These are phyloP conservation scores for Dryomyza anilis DNA, from an alignment of 2,888 invertebrate genomes.

Conservation along the genomic window DNA sequence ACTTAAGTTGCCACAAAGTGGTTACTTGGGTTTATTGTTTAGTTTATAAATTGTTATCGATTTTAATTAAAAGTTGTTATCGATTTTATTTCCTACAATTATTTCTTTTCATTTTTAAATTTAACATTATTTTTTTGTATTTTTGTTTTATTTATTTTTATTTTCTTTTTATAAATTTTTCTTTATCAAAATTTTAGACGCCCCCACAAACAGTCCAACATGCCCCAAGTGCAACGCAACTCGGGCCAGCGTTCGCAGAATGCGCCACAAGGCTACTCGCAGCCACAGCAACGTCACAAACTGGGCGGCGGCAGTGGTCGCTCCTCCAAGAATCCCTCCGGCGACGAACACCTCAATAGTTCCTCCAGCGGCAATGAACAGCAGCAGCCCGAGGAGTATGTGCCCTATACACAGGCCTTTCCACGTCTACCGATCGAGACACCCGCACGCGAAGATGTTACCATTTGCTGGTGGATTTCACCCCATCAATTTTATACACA, in stretches of 20 bases:
- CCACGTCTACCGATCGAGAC: constrained; percentile 61
- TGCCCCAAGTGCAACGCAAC: constrained; percentile 31
- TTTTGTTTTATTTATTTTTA: neutral
- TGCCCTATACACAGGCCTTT: constrained; percentile 64
- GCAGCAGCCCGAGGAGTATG: constrained; percentile 56
- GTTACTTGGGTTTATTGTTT: too few species aligned
- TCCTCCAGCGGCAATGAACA: constrained; percentile 18
- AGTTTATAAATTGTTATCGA: too few species aligned
- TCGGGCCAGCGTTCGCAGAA: constrained; percentile 48
- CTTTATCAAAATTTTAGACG: constrained; percentile 8
- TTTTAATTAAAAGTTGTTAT: too few species aligned
- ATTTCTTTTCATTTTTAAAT: too few species aligned
- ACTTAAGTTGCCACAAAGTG: too few species aligned
- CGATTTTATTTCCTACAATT: too few species aligned
- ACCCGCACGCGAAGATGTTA: constrained; percentile 66
- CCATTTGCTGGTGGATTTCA: constrained; percentile 76
- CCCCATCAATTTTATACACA: constrained; percentile 76
- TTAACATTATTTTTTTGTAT: too few species aligned
- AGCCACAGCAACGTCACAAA: constrained; percentile 23
- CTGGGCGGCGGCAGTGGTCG: constrained; percentile 4
- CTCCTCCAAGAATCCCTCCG: neutral
- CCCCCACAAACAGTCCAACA: constrained; percentile 36
- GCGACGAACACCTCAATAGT: neutral
- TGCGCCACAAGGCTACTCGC: constrained; percentile 53
- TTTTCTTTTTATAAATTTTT: neutral